These are phyloP conservation scores for Clitarchus hookeri DNA, from an alignment of 2,888 invertebrate species.

Conservation along the genomic window DNA sequence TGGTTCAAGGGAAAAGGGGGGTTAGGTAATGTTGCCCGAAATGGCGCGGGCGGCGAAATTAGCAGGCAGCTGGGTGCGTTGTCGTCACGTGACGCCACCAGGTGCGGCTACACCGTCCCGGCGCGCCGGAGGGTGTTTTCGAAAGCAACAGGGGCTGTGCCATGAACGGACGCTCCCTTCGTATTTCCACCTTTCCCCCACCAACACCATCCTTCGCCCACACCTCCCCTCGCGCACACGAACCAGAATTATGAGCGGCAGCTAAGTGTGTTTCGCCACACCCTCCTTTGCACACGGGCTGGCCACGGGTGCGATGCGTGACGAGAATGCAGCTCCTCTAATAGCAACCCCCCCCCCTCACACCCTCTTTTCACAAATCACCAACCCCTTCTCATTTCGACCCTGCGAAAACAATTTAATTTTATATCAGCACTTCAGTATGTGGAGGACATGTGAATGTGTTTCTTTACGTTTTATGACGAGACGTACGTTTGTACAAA, in stretches of 20 bases:
- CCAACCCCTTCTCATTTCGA: background rate
- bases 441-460: too few relatives aligned
- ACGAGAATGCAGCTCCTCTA: background rate
- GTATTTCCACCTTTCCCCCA: background rate
- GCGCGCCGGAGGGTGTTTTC: background rate
- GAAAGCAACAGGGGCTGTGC: background rate
- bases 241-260: background rate
- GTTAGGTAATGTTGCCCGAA: background rate
- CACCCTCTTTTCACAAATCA: too few relatives aligned
- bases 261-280: background rate
- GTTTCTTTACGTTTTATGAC: too few relatives aligned
- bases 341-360: background rate
- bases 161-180: background rate
- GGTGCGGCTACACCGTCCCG: background rate
- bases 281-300: background rate
- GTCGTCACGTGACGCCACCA: background rate
- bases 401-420: background rate
- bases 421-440: background rate
- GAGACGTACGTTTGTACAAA: too few relatives aligned
- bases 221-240: too few relatives aligned
- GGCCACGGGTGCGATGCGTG: background rate
- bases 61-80: background rate
- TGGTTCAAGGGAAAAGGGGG: background rate
- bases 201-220: background rate
- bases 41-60: background rate